Base-by-base conservation (phyloP, 2,797 vertebrate genomes). In the Muraenolepis orangiensis region DNA sequence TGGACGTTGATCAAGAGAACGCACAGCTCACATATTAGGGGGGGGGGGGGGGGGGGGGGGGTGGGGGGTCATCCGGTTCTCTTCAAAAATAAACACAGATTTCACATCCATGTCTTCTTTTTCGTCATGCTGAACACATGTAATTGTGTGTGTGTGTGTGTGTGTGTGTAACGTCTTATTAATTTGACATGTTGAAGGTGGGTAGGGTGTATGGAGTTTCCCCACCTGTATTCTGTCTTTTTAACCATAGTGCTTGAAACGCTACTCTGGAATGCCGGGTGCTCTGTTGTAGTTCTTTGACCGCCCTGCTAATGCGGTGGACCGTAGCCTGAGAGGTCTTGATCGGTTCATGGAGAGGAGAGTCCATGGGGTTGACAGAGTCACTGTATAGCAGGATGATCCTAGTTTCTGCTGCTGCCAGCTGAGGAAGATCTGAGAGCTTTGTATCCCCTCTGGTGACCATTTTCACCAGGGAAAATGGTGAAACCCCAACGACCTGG, bases 1-100 rank as follows among this genome's bases (percentile, higher is more conserved):
- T 74, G 75, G 70, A 80, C 30, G 28, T 26, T 69, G 74, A 77
- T 75, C 70, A 71, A 83, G 78, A 85, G 76, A 81, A 85, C 76
- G 79, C 36, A 69, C 20, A 13, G 12, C 7, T 16, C 57, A 40
- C 26, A 64, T 28, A 16, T 30, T 18, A 14, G 51, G 12, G n/a
- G 51, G 36, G 32, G 32, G 32, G 32, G 32, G 32, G 32, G 32
- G 32, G 32, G 32, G 32, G 51, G 12, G n/a, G 51, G 36, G 32
- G 32, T 3, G 32, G 32, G 32, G 32, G 51, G 51, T 61, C 51
- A 2, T 10, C n/a, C 51, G 51, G 51, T 23, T 61, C 46, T 26
- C 51, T 23, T 46, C 13, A 6, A 26, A 61, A 34, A n/a, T n/a
- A n/a, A 61, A 8, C n/a, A 3, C 10, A n/a, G 51, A 61, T 61